Percentiles rank a stretch among this genome's conserved stretches.
Conservation (phyloP, 2,888 invertebrate species). For the Euproctis similis region DNA sequence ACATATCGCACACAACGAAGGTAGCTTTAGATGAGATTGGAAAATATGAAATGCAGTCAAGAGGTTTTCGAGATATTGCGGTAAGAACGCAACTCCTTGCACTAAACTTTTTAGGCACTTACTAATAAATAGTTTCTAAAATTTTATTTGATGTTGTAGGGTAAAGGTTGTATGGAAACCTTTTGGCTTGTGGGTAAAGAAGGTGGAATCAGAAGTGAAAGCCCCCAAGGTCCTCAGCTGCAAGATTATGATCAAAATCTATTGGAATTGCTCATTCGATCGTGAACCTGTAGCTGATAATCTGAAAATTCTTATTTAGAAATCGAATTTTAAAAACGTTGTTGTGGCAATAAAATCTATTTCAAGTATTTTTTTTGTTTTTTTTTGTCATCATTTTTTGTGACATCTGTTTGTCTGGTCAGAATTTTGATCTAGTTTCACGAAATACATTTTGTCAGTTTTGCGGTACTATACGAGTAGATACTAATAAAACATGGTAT, state of each 20-base stretch:
- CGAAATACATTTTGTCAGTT: too few species aligned
- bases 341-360: background rate
- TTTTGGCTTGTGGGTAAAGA: conserved; percentile 69
- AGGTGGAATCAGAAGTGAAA: conserved; percentile 40
- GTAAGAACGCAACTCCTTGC: conserved; percentile 40
- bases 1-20: conserved; percentile 75
- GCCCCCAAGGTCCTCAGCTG: conserved; percentile 42
- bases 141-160: conserved; percentile 40
- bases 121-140: too few species aligned
- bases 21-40: conserved; percentile 68
- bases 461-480: too few species aligned
- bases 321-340: too few species aligned
- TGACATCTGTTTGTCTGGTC: too few species aligned
- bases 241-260: conserved; percentile 59
- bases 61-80: conserved; percentile 59
- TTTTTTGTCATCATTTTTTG: too few species aligned
- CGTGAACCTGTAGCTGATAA: too few species aligned
- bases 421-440: too few species aligned
- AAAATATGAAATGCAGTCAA: conserved; percentile 55
- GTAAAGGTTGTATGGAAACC: conserved; percentile 74
- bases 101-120: too few species aligned
- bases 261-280: conserved; percentile 51
- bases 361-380: too few species aligned
- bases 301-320: too few species aligned
- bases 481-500: too few species aligned